Conservation (phyloP, 2,888 invertebrate species). For the Heliconius charithonia region DNA sequence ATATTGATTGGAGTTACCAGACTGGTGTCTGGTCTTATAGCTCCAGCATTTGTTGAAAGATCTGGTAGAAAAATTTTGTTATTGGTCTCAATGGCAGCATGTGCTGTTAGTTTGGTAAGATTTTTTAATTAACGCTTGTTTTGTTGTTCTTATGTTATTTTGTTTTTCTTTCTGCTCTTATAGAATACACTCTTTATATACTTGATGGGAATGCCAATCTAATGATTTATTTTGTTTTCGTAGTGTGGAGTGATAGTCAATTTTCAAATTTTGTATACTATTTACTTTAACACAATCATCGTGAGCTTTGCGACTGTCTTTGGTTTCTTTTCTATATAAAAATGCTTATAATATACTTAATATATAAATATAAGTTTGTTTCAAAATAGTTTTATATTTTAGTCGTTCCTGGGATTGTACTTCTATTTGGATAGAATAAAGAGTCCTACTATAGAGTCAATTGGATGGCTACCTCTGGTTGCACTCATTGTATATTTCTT, state of each 20-base stretch:
- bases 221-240: too few species aligned
- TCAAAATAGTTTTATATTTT: conserved; percentile 35
- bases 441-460: conserved; percentile 39
- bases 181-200: too few species aligned
- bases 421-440: conserved; percentile 49
- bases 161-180: too few species aligned
- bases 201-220: too few species aligned
- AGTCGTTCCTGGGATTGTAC: conserved; percentile 50
- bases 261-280: neutral
- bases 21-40: conserved; percentile 53
- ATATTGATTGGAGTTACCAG: conserved; percentile 56
- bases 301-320: neutral
- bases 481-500: conserved; percentile 53
- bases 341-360: too few species aligned
- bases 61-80: conserved; percentile 57
- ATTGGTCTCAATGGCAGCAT: conserved; percentile 55
- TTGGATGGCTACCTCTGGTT: conserved; percentile 52
- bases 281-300: neutral
- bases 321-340: neutral
- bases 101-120: conserved; percentile 53
- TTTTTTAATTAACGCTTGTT: neutral
- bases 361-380: neutral
- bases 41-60: conserved; percentile 58
- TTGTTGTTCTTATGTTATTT: too few species aligned
- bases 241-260: neutral